These are phyloP conservation scores for Dinomys branickii DNA, from an alignment of 2,113 vertebrate genomes.

Conservation along the genomic window DNA sequence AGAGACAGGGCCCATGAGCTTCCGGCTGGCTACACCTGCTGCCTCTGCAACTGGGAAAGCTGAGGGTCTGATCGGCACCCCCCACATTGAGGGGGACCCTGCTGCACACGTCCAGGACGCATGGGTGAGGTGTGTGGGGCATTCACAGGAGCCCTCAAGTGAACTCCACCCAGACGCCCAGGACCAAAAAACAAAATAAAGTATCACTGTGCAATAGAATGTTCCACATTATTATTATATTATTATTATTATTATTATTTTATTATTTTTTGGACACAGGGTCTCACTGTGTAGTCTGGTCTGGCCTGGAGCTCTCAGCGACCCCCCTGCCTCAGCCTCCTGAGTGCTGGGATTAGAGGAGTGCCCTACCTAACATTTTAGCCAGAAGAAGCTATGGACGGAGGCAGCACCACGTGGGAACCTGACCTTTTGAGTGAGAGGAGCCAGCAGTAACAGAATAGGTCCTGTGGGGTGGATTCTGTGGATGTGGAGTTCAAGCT, in stretches of 20 bases:
- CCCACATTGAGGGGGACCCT: neutral
- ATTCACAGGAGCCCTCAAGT: neutral
- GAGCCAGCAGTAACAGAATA: neutral
- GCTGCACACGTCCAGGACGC: fast-evolving
- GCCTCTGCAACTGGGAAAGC: neutral
- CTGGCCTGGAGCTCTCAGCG: neutral
- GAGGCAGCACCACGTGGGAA: neutral
- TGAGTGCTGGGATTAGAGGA: neutral
- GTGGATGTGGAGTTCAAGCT: neutral
- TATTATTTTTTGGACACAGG: neutral
- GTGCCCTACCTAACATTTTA: neutral
- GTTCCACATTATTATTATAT: no score
- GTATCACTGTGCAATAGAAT: fast-evolving
- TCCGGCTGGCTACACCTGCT: neutral
- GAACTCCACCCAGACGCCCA: neutral
- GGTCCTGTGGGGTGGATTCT: no score
- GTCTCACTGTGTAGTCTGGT: neutral
- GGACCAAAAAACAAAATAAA: neutral
- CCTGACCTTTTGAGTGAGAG: neutral
- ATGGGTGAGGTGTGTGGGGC: no score
- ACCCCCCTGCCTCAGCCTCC: neutral
- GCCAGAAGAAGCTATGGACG: neutral
- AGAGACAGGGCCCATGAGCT: neutral
- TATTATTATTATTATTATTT: neutral
- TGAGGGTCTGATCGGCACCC: neutral